These are phyloP conservation scores for Trematomus loennbergii DNA, from an alignment of 2,113 vertebrate species.

Conservation along the genomic window DNA sequence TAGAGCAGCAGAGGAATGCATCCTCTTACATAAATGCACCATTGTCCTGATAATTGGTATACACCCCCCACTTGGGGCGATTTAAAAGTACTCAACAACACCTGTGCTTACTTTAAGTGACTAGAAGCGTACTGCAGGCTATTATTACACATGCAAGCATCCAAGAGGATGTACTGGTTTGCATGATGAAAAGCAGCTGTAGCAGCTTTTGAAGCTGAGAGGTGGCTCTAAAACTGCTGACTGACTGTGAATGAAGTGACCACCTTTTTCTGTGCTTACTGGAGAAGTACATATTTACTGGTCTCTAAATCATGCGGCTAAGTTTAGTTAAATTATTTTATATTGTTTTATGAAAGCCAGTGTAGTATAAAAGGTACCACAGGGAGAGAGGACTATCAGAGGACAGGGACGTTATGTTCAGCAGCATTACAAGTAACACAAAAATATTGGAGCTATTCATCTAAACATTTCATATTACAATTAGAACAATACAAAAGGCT, in stretches of 20 bases:
- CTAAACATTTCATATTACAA: background rate
- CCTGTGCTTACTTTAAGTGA: conserved; percentile 20
- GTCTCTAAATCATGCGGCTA: background rate
- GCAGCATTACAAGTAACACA: background rate
- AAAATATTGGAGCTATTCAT: background rate
- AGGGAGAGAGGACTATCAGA: background rate
- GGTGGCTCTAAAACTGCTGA: conserved; percentile 7
- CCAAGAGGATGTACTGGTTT: background rate
- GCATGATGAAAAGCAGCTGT: background rate
- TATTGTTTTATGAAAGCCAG: background rate
- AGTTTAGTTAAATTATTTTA: conserved; percentile 9
- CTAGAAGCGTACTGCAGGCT: background rate
- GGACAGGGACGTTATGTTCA: background rate
- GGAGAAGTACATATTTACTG: background rate
- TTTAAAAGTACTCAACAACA: conserved; percentile 32
- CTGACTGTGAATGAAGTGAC: conserved; percentile 1
- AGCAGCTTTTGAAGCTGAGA: conserved; percentile 8
- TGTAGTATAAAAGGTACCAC: background rate
- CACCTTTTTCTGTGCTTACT: conserved; percentile 2
- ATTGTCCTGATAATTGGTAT: conserved; percentile 26
- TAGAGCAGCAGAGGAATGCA: conserved; percentile 1
- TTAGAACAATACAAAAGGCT: background rate
- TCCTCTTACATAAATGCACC: conserved; percentile 21
- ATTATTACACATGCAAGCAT: background rate
- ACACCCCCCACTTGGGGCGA: conserved; percentile 17